Evolutionary conservation across 2,113 vertebrate species (phyloP).

Genomic region (Xenopus borealis): DNA sequence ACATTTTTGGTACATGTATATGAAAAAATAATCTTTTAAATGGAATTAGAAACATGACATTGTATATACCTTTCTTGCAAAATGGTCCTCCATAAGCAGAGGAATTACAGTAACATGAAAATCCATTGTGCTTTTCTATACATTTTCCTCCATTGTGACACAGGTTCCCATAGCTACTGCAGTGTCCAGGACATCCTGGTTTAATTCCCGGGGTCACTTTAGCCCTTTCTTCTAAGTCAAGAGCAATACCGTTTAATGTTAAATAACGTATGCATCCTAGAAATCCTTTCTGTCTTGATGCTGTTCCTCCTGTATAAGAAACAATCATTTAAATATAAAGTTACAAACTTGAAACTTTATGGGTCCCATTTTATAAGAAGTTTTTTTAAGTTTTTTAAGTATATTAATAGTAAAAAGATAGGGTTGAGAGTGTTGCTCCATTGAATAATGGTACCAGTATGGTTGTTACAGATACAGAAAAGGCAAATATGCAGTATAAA

Average conservation of each 20-base stretch:
- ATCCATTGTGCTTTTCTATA: conserved; percentile 76
- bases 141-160: conserved; percentile 83
- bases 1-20: too few species aligned
- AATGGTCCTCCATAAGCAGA: conserved; percentile 82
- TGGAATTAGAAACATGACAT: too few species aligned
- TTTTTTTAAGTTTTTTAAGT: too few species aligned
- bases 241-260: conserved; percentile 79
- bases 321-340: conserved; percentile 22
- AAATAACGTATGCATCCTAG: conserved; percentile 88
- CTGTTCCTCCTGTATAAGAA: conserved; percentile 78
- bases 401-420: too few species aligned
- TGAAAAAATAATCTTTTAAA: too few species aligned
- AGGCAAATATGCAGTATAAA: too few species aligned
- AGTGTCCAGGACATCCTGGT: conserved; percentile 87
- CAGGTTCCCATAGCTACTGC: conserved; percentile 85
- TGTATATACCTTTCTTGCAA: conserved; percentile 75
- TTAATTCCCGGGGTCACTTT: conserved; percentile 84
- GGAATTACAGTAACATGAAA: conserved; percentile 80
- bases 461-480: too few species aligned
- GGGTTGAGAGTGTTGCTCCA: too few species aligned
- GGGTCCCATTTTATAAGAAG: too few species aligned
- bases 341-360: too few species aligned
- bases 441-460: too few species aligned
- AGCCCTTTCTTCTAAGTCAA: conserved; percentile 86
- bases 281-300: conserved; percentile 91